Evolutionary conservation across 1,140 invertebrate species (phyloP).

Genomic region (Pogonomyrmex californicus): DNA sequence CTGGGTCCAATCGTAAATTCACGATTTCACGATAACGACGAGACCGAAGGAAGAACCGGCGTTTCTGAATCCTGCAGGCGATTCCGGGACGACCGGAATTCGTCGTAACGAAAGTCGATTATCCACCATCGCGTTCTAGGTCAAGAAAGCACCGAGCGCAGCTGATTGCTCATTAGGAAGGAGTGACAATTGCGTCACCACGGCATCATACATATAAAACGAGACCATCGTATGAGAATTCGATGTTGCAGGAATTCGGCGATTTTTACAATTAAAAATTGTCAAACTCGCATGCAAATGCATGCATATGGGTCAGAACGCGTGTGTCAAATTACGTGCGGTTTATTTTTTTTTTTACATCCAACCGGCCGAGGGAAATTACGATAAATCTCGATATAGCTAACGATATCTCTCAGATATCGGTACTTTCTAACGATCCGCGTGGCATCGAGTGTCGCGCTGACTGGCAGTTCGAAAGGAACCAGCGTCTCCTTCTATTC

Average conservation of each 20-base stretch:
- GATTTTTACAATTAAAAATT: slow-evolving; percentile 23
- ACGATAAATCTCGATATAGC: background rate
- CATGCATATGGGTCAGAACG: background rate
- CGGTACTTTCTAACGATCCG: slow-evolving; percentile 43
- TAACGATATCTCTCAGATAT: slow-evolving; percentile 37
- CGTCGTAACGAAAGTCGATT: slow-evolving; percentile 51
- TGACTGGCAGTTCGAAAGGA: background rate
- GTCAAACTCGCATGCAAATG: background rate
- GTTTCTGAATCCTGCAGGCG: background rate
- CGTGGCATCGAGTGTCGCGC: background rate
- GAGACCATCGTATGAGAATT: slow-evolving; percentile 12
- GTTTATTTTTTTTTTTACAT: background rate
- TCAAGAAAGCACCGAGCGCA: slow-evolving; percentile 8
- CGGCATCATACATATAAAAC: background rate
- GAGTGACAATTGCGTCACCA: slow-evolving; percentile 31
- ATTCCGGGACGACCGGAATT: background rate
- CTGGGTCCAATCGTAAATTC: slow-evolving; percentile 43
- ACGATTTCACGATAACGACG: slow-evolving; percentile 64
- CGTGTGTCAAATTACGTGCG: slow-evolving; percentile 12
- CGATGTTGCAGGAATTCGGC: background rate
- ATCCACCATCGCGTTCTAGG: slow-evolving; percentile 30
- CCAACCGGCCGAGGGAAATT: slow-evolving; percentile 9
- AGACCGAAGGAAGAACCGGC: slow-evolving; percentile 14
- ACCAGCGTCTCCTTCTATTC: background rate
- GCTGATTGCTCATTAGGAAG: slow-evolving; percentile 21